phyloP scores from a whole-genome alignment of 2,113 vertebrate species.

The Percopsis transmontana region DNA sequence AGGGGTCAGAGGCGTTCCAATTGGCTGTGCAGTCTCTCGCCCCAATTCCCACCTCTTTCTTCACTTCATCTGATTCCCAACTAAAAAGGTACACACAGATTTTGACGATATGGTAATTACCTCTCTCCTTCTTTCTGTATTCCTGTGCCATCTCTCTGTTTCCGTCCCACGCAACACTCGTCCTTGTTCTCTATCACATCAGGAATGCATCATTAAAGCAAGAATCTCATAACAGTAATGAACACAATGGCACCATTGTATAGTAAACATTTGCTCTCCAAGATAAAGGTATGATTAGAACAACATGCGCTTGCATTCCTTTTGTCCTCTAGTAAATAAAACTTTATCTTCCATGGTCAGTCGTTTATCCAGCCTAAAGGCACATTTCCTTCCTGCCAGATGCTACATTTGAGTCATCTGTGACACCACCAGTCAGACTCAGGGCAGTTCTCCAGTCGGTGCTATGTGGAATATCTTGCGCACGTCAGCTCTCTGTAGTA shows the following conservation, averaged over 20 bases:
- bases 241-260: background rate
- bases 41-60: slow-evolving; percentile 31
- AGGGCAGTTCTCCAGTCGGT: slow-evolving; percentile 13
- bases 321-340: background rate
- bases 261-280: background rate
- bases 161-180: background rate
- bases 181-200: background rate
- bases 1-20: slow-evolving; percentile 43
- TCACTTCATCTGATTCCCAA: slow-evolving; percentile 17
- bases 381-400: slow-evolving; percentile 19
- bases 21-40: slow-evolving; percentile 39
- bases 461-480: slow-evolving; percentile 47
- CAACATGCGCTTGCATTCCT: too few species aligned
- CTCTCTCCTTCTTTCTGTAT: background rate
- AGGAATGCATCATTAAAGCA: background rate
- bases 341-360: background rate
- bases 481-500: slow-evolving; percentile 46
- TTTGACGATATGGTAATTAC: slow-evolving; percentile 2
- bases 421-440: slow-evolving; percentile 29
- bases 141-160: background rate
- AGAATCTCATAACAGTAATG: too few species aligned
- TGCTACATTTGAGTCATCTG: slow-evolving; percentile 5
- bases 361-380: slow-evolving; percentile 11
- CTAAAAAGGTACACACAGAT: slow-evolving; percentile 22
- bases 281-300: background rate